phyloP scores from a whole-genome alignment of 1,140 invertebrate species.

The Lineus longissimus region DNA sequence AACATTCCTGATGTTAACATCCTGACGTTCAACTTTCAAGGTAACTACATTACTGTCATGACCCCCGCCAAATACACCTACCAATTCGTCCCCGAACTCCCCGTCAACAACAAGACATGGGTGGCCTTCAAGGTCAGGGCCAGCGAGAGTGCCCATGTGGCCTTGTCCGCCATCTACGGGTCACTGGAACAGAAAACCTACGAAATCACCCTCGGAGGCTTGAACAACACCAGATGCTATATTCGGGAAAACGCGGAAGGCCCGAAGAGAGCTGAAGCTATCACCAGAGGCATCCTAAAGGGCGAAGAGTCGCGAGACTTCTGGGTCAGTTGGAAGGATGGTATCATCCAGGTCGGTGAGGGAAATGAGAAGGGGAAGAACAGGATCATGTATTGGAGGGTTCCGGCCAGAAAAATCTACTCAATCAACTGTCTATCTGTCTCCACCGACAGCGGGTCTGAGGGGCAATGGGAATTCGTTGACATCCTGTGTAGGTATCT shows the following conservation, averaged over 20 bases:
- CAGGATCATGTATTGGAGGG: conserved; percentile 39
- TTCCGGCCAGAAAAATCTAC: conserved; percentile 39
- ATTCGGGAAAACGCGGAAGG: conserved; percentile 41
- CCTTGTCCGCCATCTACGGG: conserved; percentile 45
- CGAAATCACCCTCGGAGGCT: conserved; percentile 41
- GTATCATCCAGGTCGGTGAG: conserved; percentile 38
- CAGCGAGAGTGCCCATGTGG: conserved; percentile 38
- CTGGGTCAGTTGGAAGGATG: conserved; percentile 44
- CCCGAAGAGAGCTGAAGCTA: conserved; percentile 30
- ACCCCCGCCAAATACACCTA: conserved; percentile 45
- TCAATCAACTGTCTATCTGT: conserved; percentile 46
- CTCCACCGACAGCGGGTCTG: conserved; percentile 37
- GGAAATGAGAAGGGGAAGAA: conserved; percentile 40
- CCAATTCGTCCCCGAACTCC: conserved; percentile 45
- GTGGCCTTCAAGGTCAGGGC: conserved; percentile 48
- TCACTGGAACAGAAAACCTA: conserved; percentile 44
- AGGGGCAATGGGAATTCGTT: conserved; percentile 49
- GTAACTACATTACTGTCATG: conserved; percentile 46
- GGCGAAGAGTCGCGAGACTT: conserved; percentile 40
- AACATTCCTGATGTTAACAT: too few relatives aligned
- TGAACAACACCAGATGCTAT: conserved; percentile 36
- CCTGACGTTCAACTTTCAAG: conserved; percentile 23
- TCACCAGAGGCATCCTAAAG: conserved; percentile 37
- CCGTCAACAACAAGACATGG: conserved; percentile 42
- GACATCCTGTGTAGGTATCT: conserved; percentile 40